Base-by-base conservation (phyloP, 2,797 vertebrate species). In the Hypotaenidia philippensis region DNA sequence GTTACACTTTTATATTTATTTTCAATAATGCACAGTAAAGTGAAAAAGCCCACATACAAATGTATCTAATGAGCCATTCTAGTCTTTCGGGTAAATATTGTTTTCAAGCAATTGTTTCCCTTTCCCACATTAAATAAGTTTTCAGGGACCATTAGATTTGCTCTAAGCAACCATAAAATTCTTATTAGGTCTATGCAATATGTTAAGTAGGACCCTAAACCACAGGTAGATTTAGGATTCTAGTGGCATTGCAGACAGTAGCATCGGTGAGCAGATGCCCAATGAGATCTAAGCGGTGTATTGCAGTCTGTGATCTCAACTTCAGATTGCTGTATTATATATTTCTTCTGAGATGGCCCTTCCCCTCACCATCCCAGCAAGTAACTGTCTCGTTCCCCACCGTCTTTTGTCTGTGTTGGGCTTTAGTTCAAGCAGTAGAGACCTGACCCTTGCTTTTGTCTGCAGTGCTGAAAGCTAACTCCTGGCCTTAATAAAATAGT, bases 161-260 rank as follows among this genome's bases (percentile, higher is more conserved):
- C 79, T 84, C 87, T 87, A 80, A 93, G 90, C 50, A 87, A 93
- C 40, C 55, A 81, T 87, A 49, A 87, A 94, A 92, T 87, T 90
- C 29, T 87, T 90, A 71, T 49, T 77, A 87, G 83, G 69, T 81
- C 93, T 94, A 87, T 93, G 90, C 83, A 93, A 93, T 81, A 87
- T 57, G 27, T 90, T 84, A 76, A 93, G 34, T 44, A 80, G 75
- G 55, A 81, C 64, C 83, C 64, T 80, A 87, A 84, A 68, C 40
- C 21, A 49, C 55, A 63, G 59, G 75, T 90, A 64, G 55, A 34
- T 68, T 84, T 94, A 57, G 50, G 40, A 59, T 64, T 81, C 74
- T 56, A 36, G 59, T 20, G 50, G 55, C n/a, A 14, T 71, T 69
- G 61, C 69, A 69, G 65, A 59, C 65, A 55, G 55, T 64, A 93